Conservation (phyloP, 2,797 vertebrate species). For the Manis pentadactyla region DNA sequence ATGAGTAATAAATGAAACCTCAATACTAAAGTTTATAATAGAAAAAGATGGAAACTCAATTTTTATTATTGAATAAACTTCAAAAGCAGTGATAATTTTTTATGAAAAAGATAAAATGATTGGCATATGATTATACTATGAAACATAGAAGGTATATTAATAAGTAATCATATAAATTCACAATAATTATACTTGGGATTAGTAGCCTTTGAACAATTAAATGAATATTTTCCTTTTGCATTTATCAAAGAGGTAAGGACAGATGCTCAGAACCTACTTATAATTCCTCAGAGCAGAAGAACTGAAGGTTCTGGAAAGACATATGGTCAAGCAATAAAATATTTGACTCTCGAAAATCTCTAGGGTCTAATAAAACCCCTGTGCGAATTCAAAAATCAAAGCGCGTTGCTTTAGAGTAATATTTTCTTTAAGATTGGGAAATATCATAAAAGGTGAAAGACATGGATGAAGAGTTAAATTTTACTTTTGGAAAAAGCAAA, state of each 20-base stretch:
- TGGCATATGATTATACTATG: background rate
- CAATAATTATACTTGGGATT: background rate
- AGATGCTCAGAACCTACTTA: conserved; percentile 60
- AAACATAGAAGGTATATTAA: background rate
- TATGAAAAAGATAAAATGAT: background rate
- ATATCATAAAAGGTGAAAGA: background rate
- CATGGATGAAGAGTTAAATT: background rate
- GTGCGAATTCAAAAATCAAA: conserved; percentile 2
- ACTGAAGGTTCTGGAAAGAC: conserved; percentile 23
- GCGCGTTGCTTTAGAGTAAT: background rate
- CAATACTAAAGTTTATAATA: background rate
- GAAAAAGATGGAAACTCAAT: background rate
- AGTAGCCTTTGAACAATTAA: conserved; percentile 8
- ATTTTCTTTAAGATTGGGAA: conserved; percentile 10
- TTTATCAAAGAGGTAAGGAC: conserved; percentile 54
- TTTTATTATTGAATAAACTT: background rate
- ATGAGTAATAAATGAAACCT: background rate
- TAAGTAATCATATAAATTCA: background rate
- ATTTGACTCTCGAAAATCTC: conserved; percentile 47
- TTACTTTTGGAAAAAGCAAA: background rate
- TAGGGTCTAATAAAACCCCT: background rate
- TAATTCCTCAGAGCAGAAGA: conserved; percentile 51
- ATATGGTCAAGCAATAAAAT: conserved; percentile 66
- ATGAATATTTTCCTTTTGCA: conserved; percentile 15
- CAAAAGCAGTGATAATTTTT: background rate